Evolutionary conservation across 2,888 invertebrate species (phyloP).

Genomic region (Drosophila quinaria): DNA sequence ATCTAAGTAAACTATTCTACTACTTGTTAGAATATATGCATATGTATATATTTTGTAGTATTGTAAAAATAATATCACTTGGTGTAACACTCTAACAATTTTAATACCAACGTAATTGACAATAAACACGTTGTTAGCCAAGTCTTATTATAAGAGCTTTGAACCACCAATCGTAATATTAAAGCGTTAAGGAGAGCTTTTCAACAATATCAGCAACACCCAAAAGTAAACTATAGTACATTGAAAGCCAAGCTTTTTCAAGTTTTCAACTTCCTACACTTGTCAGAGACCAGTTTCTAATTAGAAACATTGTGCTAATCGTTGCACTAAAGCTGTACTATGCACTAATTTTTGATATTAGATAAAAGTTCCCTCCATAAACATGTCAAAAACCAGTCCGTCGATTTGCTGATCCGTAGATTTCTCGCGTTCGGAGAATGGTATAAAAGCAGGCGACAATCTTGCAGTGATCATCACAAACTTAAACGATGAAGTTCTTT

Average conservation of each 20-base stretch:
- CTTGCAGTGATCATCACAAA: slow-evolving; percentile 40
- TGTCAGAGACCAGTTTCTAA: slow-evolving; percentile 30
- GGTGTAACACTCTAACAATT: background rate
- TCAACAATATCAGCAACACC: slow-evolving; percentile 19
- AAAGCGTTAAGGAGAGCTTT: background rate
- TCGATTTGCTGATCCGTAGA: background rate
- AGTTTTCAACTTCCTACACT: background rate
- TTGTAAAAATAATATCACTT: background rate
- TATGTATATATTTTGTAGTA: no score
- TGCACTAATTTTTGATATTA: slow-evolving; percentile 8
- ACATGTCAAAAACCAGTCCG: slow-evolving; percentile 42
- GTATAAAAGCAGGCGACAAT: slow-evolving; percentile 42
- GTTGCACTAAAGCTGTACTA: background rate
- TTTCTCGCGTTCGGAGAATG: background rate
- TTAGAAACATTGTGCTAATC: slow-evolving; percentile 26
- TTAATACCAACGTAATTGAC: background rate
- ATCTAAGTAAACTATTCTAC: no score
- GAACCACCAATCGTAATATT: background rate
- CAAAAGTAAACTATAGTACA: slow-evolving; percentile 23
- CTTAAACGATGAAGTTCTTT: slow-evolving; percentile 67
- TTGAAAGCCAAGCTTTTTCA: slow-evolving; percentile 6
- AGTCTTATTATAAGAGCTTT: background rate
- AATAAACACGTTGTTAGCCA: background rate
- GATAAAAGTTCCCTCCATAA: slow-evolving; percentile 11
- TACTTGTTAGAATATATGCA: no score